Evolutionary conservation across 1,140 invertebrate genomes (phyloP), one percentile per base, ranked within the genome.

Genomic region (Bombus turneri): DNA sequence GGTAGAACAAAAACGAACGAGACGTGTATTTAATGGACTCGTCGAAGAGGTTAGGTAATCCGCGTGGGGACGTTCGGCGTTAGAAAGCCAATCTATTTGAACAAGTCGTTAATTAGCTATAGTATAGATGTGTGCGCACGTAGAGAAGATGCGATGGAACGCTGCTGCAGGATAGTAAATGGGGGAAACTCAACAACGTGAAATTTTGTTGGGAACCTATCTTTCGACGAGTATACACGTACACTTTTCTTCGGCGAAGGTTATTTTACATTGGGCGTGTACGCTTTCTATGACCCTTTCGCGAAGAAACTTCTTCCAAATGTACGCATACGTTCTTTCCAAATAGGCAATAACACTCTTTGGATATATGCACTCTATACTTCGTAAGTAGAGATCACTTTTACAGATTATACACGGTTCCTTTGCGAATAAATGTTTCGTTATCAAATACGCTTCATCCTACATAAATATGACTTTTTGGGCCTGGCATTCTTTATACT

Each of bases 81-180:
- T 84, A 43, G 82, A 62, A 37, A 57, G 69, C 39, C 22, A n/a
- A 79, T 84, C 82, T 84, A 28, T 84, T 71, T 71, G 82, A 62
- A 79, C 75, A 76, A 43, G 68, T 78, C n/a, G 47, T 83, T 69
- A 68, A 83, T 83, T 82, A 82, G 3, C 39, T 18, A 31, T 31
- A 53, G 47, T 53, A 53, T 53, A 53, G 47, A 53, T 8, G 47
- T 53, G 47, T 22, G 47, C 47, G 47, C 47, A 8, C 47, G 47
- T 53, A 53, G 18, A 53, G 15, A 13, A 53, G 47, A 53, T 22
- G 47, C 2, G 47, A 62, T n/a, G 59, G 28, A 62, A 62, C 28
- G 28, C 28, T 62, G 59, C 47, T 22, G 18, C 1, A 53, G 18
- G 47, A 22, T 53, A 53, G 47, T 22, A 53, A 53, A 25, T 28